phyloP scores from a whole-genome alignment of 53 echinoderm and acorn worm species.

The Temnopleurus reevesii region DNA sequence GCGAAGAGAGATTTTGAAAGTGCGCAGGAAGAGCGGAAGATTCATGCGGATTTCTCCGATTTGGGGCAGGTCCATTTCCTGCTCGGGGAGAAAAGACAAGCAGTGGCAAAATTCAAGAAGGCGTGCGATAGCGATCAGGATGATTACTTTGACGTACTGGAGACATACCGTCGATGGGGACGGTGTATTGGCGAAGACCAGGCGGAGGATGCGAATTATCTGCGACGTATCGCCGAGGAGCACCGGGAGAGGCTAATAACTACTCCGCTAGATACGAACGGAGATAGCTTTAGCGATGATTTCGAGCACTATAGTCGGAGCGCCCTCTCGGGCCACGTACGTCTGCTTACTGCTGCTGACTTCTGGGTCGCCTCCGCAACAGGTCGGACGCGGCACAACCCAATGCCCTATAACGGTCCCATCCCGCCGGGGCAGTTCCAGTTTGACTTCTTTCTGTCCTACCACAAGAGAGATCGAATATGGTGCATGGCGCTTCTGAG shows the following conservation, averaged over 20 bases:
- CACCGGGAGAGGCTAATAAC: slow-evolving; percentile 24
- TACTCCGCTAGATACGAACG: slow-evolving; percentile 60
- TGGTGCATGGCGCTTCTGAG: slow-evolving; percentile 77
- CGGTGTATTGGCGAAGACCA: slow-evolving; percentile 56
- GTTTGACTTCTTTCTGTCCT: slow-evolving; percentile 76
- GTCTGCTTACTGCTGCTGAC: slow-evolving; percentile 64
- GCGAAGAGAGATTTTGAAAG: slow-evolving; percentile 64
- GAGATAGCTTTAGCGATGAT: slow-evolving; percentile 74
- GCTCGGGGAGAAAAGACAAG: slow-evolving; percentile 52
- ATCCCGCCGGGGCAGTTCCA: slow-evolving; percentile 1
- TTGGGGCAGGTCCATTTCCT: slow-evolving; percentile 72
- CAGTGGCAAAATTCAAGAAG: slow-evolving; percentile 62
- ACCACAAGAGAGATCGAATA: slow-evolving; percentile 63
- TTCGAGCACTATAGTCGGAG: slow-evolving; percentile 68
- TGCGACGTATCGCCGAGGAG: slow-evolving; percentile 27
- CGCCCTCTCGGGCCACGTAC: slow-evolving; percentile 66
- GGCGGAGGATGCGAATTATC: slow-evolving; percentile 25
- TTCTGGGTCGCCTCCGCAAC: slow-evolving; percentile 68
- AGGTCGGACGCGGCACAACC: slow-evolving; percentile 21
- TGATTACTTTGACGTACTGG: slow-evolving; percentile 78
- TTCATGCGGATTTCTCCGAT: slow-evolving; percentile 89
- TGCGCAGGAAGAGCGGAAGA: slow-evolving; percentile 61
- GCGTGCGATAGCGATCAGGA: slow-evolving; percentile 70
- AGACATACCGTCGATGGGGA: slow-evolving; percentile 80
- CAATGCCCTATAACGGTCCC: neutral